These are phyloP conservation scores for Eledona agricola DNA, from an alignment of 2,888 invertebrate genomes.

Conservation along the genomic window DNA sequence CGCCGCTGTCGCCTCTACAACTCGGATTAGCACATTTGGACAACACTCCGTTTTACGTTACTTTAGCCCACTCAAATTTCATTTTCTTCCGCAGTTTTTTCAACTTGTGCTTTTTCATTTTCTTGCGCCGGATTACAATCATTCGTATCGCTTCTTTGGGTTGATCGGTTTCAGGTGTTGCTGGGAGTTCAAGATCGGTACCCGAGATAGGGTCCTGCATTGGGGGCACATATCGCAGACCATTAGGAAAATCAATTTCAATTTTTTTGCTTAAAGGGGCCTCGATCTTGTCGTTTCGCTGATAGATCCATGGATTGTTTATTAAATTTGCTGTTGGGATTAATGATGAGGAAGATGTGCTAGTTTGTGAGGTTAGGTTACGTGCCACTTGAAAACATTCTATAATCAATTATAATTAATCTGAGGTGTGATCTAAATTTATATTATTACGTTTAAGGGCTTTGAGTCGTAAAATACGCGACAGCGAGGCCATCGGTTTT, in stretches of 20 bases:
- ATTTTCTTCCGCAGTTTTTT: constrained; percentile 81
- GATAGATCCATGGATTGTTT: constrained; percentile 55
- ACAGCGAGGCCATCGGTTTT: no score
- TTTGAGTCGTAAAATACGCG: no score
- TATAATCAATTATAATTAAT: no score
- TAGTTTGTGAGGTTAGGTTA: constrained; percentile 31
- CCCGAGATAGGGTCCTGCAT: constrained; percentile 42
- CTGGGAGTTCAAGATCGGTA: constrained; percentile 50
- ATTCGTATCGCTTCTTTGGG: constrained; percentile 78
- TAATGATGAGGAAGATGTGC: neutral
- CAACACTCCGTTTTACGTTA: constrained; percentile 49
- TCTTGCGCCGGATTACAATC: constrained; percentile 79
- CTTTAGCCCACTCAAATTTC: constrained; percentile 79
- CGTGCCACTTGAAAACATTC: constrained; percentile 12
- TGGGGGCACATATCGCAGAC: constrained; percentile 45
- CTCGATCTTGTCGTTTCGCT: constrained; percentile 51
- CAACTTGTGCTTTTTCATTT: constrained; percentile 89
- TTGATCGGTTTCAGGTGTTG: constrained; percentile 53
- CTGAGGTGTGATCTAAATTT: no score
- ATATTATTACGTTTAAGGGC: no score
- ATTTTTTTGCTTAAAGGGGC: constrained; percentile 45
- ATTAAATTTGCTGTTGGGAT: constrained; percentile 9
- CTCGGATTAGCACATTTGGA: constrained; percentile 16
- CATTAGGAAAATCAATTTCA: constrained; percentile 52
- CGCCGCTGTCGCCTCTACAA: constrained; percentile 72